A percentile compares a stretch with the other conserved stretches of the same genome.
These are phyloP conservation scores for Panthera tigris DNA, from an alignment of 2,113 vertebrate genomes.

Conservation along the genomic window DNA sequence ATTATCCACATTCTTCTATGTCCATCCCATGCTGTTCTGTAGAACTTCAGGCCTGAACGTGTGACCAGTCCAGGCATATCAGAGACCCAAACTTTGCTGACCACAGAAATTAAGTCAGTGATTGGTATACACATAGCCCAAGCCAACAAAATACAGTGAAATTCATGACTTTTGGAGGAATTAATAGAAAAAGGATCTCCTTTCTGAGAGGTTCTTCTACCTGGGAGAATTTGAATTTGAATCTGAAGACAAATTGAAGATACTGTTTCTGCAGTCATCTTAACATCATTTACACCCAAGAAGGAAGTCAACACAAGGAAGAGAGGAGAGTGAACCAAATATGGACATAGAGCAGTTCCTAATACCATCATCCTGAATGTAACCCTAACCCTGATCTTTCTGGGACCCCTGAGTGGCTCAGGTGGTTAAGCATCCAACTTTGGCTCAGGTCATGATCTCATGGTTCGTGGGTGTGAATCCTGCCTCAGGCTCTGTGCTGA, in stretches of 20 bases:
- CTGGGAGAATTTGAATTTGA: not conserved
- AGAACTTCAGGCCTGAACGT: not conserved
- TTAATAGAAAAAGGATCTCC: not conserved
- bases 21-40: not conserved
- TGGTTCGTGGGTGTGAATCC: too few species aligned
- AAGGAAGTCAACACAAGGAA: not conserved
- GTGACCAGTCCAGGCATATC: too few species aligned
- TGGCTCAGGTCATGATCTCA: too few species aligned
- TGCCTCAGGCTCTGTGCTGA: too few species aligned
- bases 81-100: not conserved
- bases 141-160: not conserved
- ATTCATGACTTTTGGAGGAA: not conserved
- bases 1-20: not conserved
- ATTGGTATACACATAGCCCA: not conserved
- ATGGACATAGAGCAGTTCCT: not conserved
- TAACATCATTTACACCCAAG: not conserved
- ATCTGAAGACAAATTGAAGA: not conserved
- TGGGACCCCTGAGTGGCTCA: too few species aligned
- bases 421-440: too few species aligned
- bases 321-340: not conserved
- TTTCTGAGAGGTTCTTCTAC: not conserved
- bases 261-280: not conserved
- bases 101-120: not conserved
- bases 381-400: not conserved
- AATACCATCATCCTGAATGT: not conserved